Percentiles rank a stretch among this genome's conserved stretches.
Conservation (phyloP, 2,888 invertebrate genomes). For the Morinoia aosen region DNA sequence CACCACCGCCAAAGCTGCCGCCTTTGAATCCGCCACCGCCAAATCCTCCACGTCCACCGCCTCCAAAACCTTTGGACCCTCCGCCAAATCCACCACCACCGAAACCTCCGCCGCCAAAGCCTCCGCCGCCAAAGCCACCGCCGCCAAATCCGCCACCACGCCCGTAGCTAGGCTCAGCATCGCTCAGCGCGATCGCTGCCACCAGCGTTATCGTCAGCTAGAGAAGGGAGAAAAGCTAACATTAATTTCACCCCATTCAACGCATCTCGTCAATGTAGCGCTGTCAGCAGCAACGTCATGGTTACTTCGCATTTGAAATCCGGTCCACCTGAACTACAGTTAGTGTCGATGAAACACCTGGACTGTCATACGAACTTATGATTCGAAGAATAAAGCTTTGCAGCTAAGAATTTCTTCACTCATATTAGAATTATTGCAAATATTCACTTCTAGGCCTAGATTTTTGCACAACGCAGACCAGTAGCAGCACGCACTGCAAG, state of each 20-base stretch:
- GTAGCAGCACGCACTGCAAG: too few species aligned
- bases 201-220: not conserved
- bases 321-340: not conserved
- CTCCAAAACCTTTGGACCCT: not conserved
- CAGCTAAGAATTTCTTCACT: too few species aligned
- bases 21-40: not conserved
- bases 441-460: too few species aligned
- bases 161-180: conserved; percentile 1
- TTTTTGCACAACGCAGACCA: too few species aligned
- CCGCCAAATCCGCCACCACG: not conserved
- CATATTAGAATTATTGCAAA: too few species aligned
- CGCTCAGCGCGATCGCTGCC: not conserved
- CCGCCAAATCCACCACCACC: not conserved
- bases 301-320: not conserved
- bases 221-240: not conserved
- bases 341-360: not conserved
- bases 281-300: not conserved
- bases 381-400: too few species aligned
- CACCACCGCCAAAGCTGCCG: conserved; percentile 16
- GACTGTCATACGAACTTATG: too few species aligned
- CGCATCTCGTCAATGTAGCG: not conserved
- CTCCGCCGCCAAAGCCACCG: not conserved
- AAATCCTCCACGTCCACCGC: not conserved
- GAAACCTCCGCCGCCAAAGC: not conserved
- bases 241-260: not conserved